phyloP scores from a whole-genome alignment of 2,888 invertebrate species.

The Oasisia sp. region DNA sequence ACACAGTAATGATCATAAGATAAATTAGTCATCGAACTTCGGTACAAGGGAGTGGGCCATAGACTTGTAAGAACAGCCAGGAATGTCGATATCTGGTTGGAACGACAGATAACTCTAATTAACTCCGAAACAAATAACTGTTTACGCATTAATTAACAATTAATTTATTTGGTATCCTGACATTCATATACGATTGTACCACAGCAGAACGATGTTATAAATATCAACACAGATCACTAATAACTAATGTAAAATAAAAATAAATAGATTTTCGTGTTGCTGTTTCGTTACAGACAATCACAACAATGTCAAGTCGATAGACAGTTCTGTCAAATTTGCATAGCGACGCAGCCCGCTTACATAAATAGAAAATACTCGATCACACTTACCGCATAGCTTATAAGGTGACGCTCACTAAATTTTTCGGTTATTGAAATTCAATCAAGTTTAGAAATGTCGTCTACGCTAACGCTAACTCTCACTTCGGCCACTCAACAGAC shows the following conservation, averaged over 20 bases:
- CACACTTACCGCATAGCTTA: neutral
- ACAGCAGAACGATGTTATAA: neutral
- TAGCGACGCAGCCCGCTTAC: neutral
- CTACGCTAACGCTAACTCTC: neutral
- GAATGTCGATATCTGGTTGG: too few relatives aligned
- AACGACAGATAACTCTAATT: too few relatives aligned
- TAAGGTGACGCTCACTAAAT: neutral
- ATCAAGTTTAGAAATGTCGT: neutral
- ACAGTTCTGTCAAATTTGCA: neutral
- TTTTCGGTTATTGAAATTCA: neutral
- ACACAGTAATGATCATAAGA: neutral
- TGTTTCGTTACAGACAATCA: neutral
- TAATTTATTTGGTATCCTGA: neutral
- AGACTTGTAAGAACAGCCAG: neutral
- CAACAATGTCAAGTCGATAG: neutral
- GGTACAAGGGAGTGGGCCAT: neutral
- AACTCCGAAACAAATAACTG: too few relatives aligned
- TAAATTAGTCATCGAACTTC: neutral
- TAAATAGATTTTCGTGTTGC: neutral
- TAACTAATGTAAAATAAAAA: neutral
- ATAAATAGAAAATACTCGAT: too few relatives aligned
- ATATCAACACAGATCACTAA: neutral
- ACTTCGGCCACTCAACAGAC: neutral
- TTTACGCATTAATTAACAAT: too few relatives aligned
- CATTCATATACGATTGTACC: neutral